These are phyloP conservation scores for Borostomias antarcticus DNA, from an alignment of 2,797 vertebrate genomes.

Conservation along the genomic window DNA sequence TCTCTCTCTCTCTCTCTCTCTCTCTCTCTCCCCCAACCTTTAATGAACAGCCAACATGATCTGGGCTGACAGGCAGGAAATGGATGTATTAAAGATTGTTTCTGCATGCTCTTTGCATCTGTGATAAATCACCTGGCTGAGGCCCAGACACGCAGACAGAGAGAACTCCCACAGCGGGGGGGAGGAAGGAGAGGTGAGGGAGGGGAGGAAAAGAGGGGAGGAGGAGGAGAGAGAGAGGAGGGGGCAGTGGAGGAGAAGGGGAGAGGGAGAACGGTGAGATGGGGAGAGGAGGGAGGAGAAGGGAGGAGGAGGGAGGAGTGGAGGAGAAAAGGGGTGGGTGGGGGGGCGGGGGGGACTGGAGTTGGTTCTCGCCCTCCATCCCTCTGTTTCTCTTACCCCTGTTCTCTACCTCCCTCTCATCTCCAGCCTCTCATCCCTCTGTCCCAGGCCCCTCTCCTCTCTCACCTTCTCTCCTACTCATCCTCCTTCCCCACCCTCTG, in stretches of 20 bases:
- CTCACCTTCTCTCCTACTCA: neutral
- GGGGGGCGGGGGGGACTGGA: constrained; percentile 93
- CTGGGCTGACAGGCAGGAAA: constrained; percentile 99
- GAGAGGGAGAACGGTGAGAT: too few species aligned
- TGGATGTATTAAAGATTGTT: constrained; percentile 99
- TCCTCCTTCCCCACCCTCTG: constrained; percentile 13
- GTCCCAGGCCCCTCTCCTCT: neutral
- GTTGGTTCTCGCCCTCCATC: too few species aligned
- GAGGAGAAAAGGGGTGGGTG: constrained; percentile 77
- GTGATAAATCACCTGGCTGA: constrained; percentile 99
- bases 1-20: too few species aligned
- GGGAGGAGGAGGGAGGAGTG: constrained; percentile 73
- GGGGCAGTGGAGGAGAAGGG: neutral
- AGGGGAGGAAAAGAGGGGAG: constrained; percentile 46
- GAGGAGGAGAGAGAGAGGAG: neutral
- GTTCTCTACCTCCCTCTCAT: constrained; percentile 9
- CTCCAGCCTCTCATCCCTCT: neutral
- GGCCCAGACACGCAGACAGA: constrained; percentile 96
- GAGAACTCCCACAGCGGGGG: constrained; percentile 92
- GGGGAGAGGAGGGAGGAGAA: constrained; percentile 40
- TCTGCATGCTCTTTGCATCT: constrained; percentile 99
- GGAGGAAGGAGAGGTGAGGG: constrained; percentile 49
- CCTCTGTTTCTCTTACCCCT: constrained; percentile 81
- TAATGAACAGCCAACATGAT: constrained; percentile 99
- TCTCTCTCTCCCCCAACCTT: constrained; percentile 98